Evolutionary conservation across 1,140 invertebrate species (phyloP), one percentile per base, ranked within the genome.

Genomic region (Sycobia sp.): DNA sequence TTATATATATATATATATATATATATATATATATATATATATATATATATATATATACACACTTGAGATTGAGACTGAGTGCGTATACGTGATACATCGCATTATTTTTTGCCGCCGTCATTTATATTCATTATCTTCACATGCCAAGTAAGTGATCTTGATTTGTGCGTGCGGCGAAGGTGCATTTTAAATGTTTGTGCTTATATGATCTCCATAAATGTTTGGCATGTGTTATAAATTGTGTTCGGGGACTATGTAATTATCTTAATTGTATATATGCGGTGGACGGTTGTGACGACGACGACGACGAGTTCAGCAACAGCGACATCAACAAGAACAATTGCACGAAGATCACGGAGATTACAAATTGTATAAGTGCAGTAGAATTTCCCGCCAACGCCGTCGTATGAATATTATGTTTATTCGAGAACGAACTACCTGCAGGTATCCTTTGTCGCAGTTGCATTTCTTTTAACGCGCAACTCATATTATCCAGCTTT

Each of bases 371-470:
- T 34, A n/a, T n/a, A n/a, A n/a, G 20, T 25, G 23, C 32, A 38
- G 2, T 22, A 38, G 3, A 8, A 14, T 51, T 20, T 46, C 16
- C 34, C 20, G 44, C 22, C 32, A 57, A 46, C 32, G 1, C 11
- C 14, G 10, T 34, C n/a, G 22, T 0, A 47, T n/a, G 10, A 39
- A 29, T 49, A 59, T 49, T 49, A 59, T 59, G 56, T 59, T 39
- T 49, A 32, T 29, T 22, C 46, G 23, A 7, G 46, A 59, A 36
- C 22, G 36, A 50, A 29, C 18, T 20, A 36, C 25, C 16, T 27
- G 23, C 57, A 59, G 36, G 46, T 59, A 59, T 59, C 25, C 57
- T 36, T 59, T 44, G 23, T 47, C 22, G 16, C 25, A 36, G 27
- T 14, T n/a, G 4, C 32, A 23, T 4, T 23, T 36, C 32, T 38